These are phyloP conservation scores for Stegostoma tigrinum DNA, from an alignment of 2,113 vertebrate species.

Conservation along the genomic window DNA sequence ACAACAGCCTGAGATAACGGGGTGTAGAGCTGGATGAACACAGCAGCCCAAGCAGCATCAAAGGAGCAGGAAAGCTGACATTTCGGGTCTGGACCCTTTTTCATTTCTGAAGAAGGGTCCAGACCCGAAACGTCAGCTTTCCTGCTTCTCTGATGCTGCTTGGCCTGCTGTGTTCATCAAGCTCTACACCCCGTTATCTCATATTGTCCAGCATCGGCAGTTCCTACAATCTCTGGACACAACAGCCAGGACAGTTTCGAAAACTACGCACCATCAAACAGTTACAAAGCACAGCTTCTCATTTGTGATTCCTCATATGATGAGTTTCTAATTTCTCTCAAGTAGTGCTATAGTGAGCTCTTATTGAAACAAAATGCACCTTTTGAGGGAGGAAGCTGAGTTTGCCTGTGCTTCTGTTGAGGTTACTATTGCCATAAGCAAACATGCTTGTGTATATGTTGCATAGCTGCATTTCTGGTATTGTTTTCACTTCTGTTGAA, in stretches of 20 bases:
- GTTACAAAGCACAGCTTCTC: background rate
- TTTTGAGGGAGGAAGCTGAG: background rate
- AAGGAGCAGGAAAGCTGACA: no score
- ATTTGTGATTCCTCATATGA: background rate
- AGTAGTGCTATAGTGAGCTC: background rate
- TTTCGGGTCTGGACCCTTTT: no score
- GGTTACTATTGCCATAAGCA: background rate
- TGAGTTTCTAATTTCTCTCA: background rate
- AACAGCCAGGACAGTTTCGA: background rate
- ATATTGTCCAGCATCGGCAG: no score
- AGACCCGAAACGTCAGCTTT: no score
- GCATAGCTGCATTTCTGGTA: slow-evolving; percentile 39
- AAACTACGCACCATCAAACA: background rate
- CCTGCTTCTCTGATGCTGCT: no score
- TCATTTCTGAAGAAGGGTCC: no score
- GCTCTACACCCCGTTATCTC: no score
- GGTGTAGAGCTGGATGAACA: no score
- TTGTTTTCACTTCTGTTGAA: background rate
- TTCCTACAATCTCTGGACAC: background rate
- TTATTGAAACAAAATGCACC: background rate
- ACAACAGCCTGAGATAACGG: background rate
- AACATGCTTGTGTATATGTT: background rate
- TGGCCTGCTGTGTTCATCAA: no score
- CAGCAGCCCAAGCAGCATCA: no score
- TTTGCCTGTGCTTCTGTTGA: background rate